Percentiles rank a stretch among this genome's conserved stretches.
Conservation (phyloP, 2,113 vertebrate genomes). For the Nannospalax galili region DNA sequence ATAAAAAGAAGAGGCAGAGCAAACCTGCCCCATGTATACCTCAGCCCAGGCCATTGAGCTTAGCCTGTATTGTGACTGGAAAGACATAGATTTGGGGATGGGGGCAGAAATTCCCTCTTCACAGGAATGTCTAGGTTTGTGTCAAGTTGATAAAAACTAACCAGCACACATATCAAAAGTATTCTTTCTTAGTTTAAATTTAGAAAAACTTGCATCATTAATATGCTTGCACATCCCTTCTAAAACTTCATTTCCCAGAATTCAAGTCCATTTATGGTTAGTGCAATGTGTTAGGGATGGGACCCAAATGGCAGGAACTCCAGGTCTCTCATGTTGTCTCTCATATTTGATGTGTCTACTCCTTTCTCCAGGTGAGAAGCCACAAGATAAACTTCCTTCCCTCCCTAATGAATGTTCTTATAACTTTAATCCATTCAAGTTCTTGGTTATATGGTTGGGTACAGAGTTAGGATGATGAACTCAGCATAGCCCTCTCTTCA, state of each 20-base stretch:
- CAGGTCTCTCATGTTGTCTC: background rate
- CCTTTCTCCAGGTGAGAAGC: constrained; percentile 48
- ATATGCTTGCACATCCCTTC: background rate
- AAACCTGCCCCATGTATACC: too few species aligned
- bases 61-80: too few species aligned
- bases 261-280: background rate
- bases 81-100: too few species aligned
- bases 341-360: background rate
- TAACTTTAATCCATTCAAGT: constrained; percentile 28
- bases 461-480: constrained; percentile 36
- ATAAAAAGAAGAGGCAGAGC: too few species aligned
- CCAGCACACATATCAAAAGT: too few species aligned
- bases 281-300: background rate
- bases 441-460: constrained; percentile 4
- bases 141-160: too few species aligned
- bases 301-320: background rate
- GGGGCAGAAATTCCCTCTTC: too few species aligned
- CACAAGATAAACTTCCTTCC: constrained; percentile 54
- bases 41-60: too few species aligned
- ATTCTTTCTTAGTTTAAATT: constrained; percentile 30
- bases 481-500: background rate
- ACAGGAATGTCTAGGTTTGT: too few species aligned
- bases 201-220: background rate
- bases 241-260: background rate
- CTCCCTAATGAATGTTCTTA: constrained; percentile 15